Conservation (phyloP, 1,140 invertebrate genomes). For the Ips typographus region DNA sequence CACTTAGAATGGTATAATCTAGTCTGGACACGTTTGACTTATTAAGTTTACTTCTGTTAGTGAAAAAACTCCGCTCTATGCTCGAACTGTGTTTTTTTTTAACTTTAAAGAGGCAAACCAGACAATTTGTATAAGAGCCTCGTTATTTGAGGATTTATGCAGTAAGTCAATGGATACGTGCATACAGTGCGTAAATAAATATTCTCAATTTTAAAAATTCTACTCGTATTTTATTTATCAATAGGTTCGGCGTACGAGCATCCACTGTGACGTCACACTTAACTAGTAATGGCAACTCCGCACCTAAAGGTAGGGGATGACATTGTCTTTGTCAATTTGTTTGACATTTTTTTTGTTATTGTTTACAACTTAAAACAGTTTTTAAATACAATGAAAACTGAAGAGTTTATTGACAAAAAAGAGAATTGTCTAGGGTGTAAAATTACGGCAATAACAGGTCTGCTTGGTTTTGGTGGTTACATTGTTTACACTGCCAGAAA, state of each 20-base stretch:
- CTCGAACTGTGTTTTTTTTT: constrained; percentile 38
- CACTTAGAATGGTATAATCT: not conserved
- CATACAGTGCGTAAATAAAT: constrained; percentile 44
- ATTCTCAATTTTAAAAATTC: constrained; percentile 41
- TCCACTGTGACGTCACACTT: too few species aligned
- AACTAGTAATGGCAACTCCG: too few species aligned
- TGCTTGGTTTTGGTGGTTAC: constrained; percentile 48
- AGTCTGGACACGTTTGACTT: not conserved
- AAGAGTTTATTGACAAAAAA: not conserved
- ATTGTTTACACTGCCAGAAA: constrained; percentile 42
- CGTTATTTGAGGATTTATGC: constrained; percentile 43
- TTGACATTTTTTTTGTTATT: too few species aligned
- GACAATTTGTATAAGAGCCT: constrained; percentile 45
- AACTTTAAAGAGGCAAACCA: constrained; percentile 26
- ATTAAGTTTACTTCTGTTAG: not conserved
- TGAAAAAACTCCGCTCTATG: constrained; percentile 35
- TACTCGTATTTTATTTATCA: too few species aligned
- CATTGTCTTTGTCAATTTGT: too few species aligned
- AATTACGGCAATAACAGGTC: constrained; percentile 46
- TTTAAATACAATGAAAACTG: too few species aligned
- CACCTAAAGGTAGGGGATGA: too few species aligned
- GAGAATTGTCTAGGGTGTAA: constrained; percentile 47
- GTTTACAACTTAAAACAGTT: too few species aligned
- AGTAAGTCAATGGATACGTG: constrained; percentile 45
- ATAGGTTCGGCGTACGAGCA: too few species aligned